Evolutionary conservation across 2,888 invertebrate species (phyloP), one percentile per base, ranked within the genome.

Genomic region (Pristionchus fissidentatus): DNA sequence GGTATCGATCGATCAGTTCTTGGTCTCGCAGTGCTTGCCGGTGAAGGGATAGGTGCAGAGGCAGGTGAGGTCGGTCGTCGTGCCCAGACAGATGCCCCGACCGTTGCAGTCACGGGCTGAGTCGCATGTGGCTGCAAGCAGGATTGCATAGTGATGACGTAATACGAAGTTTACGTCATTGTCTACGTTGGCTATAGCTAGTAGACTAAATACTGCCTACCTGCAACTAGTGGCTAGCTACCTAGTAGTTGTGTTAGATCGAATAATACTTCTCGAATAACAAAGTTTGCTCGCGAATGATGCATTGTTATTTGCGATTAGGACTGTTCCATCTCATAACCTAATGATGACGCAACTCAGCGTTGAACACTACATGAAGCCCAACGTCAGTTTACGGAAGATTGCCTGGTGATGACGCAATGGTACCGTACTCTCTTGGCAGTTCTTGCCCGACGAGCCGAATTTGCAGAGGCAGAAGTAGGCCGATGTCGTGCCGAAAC

Each of bases 41-140:
- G 88, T 84, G 84, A 83, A 90, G 29, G 88, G 88, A 13, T 89
- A 84, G 43, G 88, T 88, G 83, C 90, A 90, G 57, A 90, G 84
- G 84, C 91, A 91, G 13, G 89, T 88, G 81, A 90, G 84, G 4
- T 83, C 70, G 15, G 85, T 86, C 13, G 87, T 86, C 1, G 90
- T 90, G 26, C 91, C 91, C 41, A 91, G 83, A 80, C 91, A 91
- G 46, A 89, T 35, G 41, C 91, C 91, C 43, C 88, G 88, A 7
- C 91, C 91, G 70, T 90, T 90, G 80, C 91, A 91, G 66, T 91
- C 90, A n/a, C 89, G 87, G 10, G 85, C 85, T 19, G 89, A 87
- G 78, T 91, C 91, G 35, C 91, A 91, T 19, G 87, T 85, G 3
- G 89, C 90, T 91, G 85, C 83, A 89, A 86, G 32, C 13, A 57